Conservation (phyloP, 2,113 vertebrate species). For the Athene noctua region DNA sequence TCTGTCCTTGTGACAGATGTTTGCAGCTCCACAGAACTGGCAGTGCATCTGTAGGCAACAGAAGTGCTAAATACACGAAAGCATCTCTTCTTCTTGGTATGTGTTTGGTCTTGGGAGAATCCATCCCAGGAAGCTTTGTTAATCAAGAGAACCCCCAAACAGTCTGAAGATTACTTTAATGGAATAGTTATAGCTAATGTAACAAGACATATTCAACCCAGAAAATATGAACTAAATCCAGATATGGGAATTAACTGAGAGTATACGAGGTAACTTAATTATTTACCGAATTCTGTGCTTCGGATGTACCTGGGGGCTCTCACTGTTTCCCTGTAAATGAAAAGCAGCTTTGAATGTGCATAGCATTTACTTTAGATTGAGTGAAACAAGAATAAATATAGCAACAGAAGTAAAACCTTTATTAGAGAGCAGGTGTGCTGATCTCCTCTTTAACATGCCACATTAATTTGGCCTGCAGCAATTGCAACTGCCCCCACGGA, state of each 20-base stretch:
- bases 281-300: constrained; percentile 44
- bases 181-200: constrained; percentile 35
- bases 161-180: not conserved
- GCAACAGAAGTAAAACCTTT: constrained; percentile 14
- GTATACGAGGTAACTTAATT: constrained; percentile 43
- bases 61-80: not conserved
- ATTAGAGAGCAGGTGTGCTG: constrained; percentile 52
- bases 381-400: constrained; percentile 25
- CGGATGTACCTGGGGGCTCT: constrained; percentile 10
- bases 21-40: not conserved
- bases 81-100: not conserved
- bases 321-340: not conserved
- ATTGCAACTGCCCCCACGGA: constrained; percentile 34
- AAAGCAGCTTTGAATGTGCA: not conserved
- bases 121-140: not conserved
- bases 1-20: not conserved
- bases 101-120: not conserved
- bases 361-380: constrained; percentile 4
- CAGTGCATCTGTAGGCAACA: not conserved
- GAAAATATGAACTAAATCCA: constrained; percentile 11
- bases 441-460: constrained; percentile 1
- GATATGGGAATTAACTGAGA: constrained; percentile 48
- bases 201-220: constrained; percentile 2
- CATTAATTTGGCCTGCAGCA: constrained; percentile 21
- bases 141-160: constrained; percentile 13